Conservation (phyloP, 2,797 vertebrate genomes). For the Takifugu rubripes region DNA sequence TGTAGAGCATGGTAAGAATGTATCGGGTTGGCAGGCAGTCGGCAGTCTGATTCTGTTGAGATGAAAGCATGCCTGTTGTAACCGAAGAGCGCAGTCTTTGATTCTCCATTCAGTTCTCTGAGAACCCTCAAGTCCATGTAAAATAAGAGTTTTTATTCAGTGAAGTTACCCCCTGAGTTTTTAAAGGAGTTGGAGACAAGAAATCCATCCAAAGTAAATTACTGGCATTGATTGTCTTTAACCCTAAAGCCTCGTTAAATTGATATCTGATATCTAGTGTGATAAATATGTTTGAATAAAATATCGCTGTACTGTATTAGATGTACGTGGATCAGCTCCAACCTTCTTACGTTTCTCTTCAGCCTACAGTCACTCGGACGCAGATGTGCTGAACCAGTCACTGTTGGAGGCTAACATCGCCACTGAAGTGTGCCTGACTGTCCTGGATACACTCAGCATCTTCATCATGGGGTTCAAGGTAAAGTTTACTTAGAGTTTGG, state of each 20-base stretch:
- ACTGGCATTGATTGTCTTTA: constrained; percentile 39
- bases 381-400: constrained; percentile 93
- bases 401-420: constrained; percentile 94
- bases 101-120: constrained; percentile 40
- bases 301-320: not conserved
- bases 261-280: not conserved
- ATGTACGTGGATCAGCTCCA: too few species aligned
- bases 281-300: not conserved
- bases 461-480: constrained; percentile 98
- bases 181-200: not conserved
- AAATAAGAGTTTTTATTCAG: constrained; percentile 56
- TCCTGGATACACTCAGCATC: constrained; percentile 91
- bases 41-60: constrained; percentile 48
- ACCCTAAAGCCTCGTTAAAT: constrained; percentile 17
- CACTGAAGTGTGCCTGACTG: constrained; percentile 94
- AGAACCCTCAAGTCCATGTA: constrained; percentile 7
- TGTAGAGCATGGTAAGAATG: constrained; percentile 99
- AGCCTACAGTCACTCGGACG: constrained; percentile 95
- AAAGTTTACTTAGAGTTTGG: constrained; percentile 9
- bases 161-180: not conserved
- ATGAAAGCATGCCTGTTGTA: constrained; percentile 60
- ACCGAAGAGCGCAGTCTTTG: constrained; percentile 42
- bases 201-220: constrained; percentile 2
- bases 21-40: constrained; percentile 80
- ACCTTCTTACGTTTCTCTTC: constrained; percentile 4